These are phyloP conservation scores for Gallinago undulata DNA, from an alignment of 2,113 vertebrate genomes.

Conservation along the genomic window DNA sequence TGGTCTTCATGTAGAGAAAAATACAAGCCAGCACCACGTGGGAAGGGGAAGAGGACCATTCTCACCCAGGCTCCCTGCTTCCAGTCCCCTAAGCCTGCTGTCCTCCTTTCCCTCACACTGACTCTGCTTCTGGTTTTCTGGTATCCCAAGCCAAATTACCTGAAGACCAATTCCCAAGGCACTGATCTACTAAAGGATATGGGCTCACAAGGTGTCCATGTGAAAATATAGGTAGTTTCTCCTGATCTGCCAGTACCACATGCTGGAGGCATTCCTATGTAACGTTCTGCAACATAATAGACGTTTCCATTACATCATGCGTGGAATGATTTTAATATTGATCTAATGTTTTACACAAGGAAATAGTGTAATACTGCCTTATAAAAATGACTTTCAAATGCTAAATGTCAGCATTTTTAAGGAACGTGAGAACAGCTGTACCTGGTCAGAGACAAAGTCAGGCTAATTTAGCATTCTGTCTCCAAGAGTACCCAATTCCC, in stretches of 20 bases:
- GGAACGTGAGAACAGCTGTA: constrained; percentile 49
- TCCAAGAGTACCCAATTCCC: constrained; percentile 23
- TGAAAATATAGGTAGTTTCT: not conserved
- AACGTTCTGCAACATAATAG: not conserved
- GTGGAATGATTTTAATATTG: constrained; percentile 37
- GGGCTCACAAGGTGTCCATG: not conserved
- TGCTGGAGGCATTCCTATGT: not conserved
- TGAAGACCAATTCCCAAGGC: not conserved
- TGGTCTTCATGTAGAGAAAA: not conserved
- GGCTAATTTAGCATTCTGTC: constrained; percentile 38
- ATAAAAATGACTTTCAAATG: constrained; percentile 50
- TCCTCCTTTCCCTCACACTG: not conserved
- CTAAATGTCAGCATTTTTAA: constrained; percentile 57
- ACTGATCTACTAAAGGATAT: not conserved
- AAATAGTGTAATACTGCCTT: constrained; percentile 42
- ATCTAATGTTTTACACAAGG: constrained; percentile 34
- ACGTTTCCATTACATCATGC: constrained; percentile 40
- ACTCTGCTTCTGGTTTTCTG: not conserved
- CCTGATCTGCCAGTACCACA: not conserved
- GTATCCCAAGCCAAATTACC: not conserved
- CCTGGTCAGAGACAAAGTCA: constrained; percentile 52
- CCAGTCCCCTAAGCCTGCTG: not conserved
- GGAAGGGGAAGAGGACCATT: not conserved
- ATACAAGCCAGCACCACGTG: not conserved
- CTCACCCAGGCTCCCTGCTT: not conserved